Evolutionary conservation across 2,888 invertebrate genomes (phyloP).

Genomic region (Augiades crinisus): DNA sequence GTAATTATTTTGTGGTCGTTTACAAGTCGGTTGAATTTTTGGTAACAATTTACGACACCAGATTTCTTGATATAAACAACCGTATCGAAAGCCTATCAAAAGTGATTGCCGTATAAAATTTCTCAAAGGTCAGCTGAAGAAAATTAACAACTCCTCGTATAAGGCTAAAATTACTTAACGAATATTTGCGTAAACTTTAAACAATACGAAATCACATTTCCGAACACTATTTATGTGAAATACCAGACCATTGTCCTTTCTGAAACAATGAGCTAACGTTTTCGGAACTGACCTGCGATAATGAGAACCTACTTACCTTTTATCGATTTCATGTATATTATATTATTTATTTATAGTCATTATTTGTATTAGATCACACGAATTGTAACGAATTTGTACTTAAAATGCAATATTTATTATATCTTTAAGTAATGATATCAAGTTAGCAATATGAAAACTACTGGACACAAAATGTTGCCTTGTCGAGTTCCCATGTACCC

Average conservation of each 20-base stretch:
- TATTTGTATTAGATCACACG: too few species aligned
- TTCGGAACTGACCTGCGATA: conserved; percentile 15
- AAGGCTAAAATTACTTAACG: conserved; percentile 17
- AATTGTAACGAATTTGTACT: too few species aligned
- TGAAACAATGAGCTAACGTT: conserved; percentile 13
- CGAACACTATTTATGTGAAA: conserved; percentile 21
- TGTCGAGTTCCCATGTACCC: conserved; percentile 6
- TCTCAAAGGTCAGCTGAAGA: conserved; percentile 8
- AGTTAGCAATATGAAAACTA: conserved; percentile 4
- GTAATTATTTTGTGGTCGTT: too few species aligned
- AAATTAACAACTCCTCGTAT: conserved; percentile 1
- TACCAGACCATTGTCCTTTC: conserved; percentile 22
- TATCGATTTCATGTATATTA: background rate
- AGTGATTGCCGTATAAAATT: conserved; percentile 9
- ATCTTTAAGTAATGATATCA: too few species aligned
- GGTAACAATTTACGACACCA: too few species aligned
- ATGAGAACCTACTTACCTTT: conserved; percentile 1
- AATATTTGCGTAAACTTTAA: conserved; percentile 18
- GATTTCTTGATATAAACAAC: background rate
- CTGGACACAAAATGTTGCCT: conserved; percentile 1
- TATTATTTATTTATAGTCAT: too few species aligned
- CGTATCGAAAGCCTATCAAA: conserved; percentile 12
- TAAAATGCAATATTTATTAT: too few species aligned
- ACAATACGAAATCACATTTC: conserved; percentile 17
- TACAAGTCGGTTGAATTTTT: too few species aligned